Evolutionary conservation across 2,797 vertebrate genomes (phyloP).

Genomic region (Florisuga fusca): DNA sequence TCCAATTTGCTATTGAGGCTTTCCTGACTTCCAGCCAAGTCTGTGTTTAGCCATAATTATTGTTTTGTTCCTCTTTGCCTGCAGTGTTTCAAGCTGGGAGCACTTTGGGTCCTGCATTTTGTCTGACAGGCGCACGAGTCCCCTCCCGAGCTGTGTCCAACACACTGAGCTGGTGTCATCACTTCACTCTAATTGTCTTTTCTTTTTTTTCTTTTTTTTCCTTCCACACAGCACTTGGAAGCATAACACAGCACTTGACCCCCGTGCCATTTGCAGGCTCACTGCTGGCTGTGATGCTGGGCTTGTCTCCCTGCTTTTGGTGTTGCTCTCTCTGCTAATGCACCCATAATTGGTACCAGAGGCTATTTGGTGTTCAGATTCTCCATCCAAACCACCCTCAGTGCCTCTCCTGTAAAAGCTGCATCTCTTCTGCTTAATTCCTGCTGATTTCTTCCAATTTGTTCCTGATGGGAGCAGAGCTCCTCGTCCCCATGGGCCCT

Average conservation of each 20-base stretch:
- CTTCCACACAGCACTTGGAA: background rate
- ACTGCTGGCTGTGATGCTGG: fast-evolving
- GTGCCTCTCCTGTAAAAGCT: background rate
- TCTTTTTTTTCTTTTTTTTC: fast-evolving
- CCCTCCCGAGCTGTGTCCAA: background rate
- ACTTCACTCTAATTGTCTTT: background rate
- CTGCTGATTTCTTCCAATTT: background rate
- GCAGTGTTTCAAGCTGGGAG: background rate
- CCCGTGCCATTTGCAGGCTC: fast-evolving
- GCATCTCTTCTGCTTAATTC: fast-evolving
- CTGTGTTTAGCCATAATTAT: background rate
- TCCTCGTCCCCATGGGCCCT: fast-evolving
- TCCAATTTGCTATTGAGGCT: slow-evolving; percentile 14
- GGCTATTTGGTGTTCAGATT: background rate
- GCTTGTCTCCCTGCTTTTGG: background rate
- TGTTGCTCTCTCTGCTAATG: background rate
- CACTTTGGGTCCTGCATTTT: background rate
- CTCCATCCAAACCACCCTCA: background rate
- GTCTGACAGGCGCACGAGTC: background rate
- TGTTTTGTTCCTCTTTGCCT: background rate
- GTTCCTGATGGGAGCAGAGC: background rate
- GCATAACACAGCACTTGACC: background rate
- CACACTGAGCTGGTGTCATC: background rate
- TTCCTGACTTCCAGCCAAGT: background rate
- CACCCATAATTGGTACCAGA: fast-evolving